A percentile compares a stretch with the other conserved stretches of the same genome.
Evolutionary conservation across 2,113 vertebrate species (phyloP).

Genomic region (Centrocercus urophasianus): DNA sequence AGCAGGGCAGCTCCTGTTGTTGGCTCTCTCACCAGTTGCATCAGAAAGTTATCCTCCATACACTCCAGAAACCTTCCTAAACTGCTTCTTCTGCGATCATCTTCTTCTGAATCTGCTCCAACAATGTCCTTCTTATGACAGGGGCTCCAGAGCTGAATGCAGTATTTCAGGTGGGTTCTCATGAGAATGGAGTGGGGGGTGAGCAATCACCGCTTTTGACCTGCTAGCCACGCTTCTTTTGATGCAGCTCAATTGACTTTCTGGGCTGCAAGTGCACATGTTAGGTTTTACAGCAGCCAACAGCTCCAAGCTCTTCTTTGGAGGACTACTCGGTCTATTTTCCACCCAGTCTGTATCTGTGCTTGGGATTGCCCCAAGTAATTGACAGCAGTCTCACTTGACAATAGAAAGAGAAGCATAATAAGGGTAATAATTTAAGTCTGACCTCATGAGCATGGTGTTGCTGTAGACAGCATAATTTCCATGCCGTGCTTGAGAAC

Average conservation of each 20-base stretch:
- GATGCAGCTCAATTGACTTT: neutral
- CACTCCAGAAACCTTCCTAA: too few relatives aligned
- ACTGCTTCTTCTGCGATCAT: neutral
- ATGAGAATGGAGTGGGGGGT: neutral
- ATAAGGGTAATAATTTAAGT: neutral
- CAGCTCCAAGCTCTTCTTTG: neutral
- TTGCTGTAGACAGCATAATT: neutral
- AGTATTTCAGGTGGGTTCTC: neutral
- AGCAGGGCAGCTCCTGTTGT: too few relatives aligned
- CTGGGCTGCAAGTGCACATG: neutral
- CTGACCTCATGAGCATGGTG: neutral
- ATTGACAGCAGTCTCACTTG: neutral
- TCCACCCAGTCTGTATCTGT: neutral
- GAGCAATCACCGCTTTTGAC: neutral
- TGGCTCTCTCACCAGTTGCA: too few relatives aligned
- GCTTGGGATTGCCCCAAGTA: neutral
- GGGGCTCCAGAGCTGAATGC: neutral
- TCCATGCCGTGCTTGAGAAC: fast-evolving
- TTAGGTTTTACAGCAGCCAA: neutral
- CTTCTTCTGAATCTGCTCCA: neutral
- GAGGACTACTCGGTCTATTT: neutral
- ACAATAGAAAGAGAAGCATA: neutral
- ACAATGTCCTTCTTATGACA: neutral
- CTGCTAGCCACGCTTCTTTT: neutral
- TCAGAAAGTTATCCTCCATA: too few relatives aligned